Evolutionary conservation across 2,797 vertebrate species (phyloP), one percentile per base, ranked within the genome.

Genomic region (Gila robusta): DNA sequence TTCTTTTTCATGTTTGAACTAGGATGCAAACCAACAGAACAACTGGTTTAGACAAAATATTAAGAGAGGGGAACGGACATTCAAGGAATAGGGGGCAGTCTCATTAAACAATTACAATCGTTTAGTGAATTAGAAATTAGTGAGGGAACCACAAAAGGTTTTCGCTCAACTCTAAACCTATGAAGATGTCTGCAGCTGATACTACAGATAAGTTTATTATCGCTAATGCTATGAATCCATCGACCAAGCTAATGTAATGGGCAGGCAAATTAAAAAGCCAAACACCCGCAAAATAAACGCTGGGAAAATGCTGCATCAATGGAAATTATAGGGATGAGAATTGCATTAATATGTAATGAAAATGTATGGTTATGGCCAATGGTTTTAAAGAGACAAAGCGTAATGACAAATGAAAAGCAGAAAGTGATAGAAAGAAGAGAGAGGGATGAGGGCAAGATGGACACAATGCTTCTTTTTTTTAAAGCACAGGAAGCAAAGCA

Each of bases 401-500:
- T 44, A 21, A 32, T 81, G 73, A 83, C 69, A 66, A 5, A 56
- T 44, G 71, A 81, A 4, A 84, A 79, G 70, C 19, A 89, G 67
- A 78, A 70, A 52, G 71, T 87, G 80, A 56, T 9, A 88, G 64
- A 84, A 54, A 82, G 79, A 78, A 78, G 39, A 74, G 52, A 54
- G 47, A 66, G 79, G 81, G 84, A 84, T 59, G 67, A 72, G 39
- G 35, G 56, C 32, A 41, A 85, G 67, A 79, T 49, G 83, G 37
- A 71, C 47, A 84, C 59, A 79, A 54, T 79, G 37, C 39, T 72
- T 79, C 47, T 56, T 71, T 32, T 72, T 71, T 71, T 59, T n/a
- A 90, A 79, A 71, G 86, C 84, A 91, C 90, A 91, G 86, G 90
- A 66, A 85, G 86, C 52, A 91, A 93, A 89, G 94, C 92, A 93